Base-by-base conservation (phyloP, 1,140 invertebrate species). In the Drosophila varians region DNA sequence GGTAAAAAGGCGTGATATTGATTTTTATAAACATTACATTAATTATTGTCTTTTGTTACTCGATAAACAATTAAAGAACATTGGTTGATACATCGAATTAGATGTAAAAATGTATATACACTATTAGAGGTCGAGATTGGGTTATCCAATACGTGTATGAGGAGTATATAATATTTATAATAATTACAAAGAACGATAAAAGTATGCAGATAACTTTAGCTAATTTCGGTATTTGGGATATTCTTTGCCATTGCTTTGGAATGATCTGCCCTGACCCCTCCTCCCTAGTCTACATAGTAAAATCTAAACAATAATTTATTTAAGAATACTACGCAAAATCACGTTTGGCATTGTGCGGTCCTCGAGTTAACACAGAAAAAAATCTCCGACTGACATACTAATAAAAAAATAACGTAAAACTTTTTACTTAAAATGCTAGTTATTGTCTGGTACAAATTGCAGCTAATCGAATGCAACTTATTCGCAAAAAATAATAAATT, bases 1-100 rank as follows among this genome's bases (percentile, higher is more conserved):
- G 64, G 25, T 71, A 71, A 26, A 18, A 34, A 1, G 4, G 1
- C 7, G 0, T 26, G 18, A 12, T 43, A 4, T 42, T 36, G 23
- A 19, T 73, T 74, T 74, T 76, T 76, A 75, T 34, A 84, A 84
- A 86, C 75, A 60, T 76, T 80, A 66, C 60, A 53, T 73, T 84
- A 62, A 77, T 86, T 86, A 86, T 86, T 86, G 80, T 86, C 80
- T 43, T 76, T 87, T 73, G 72, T 86, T 86, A 84, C 45, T 46
- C 42, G 66, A 65, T 80, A 21, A 86, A 82, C 38, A 58, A 74
- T 78, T 66, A 80, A 73, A 73, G 65, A 69, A 56, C 64, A 42
- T 69, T 51, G 61, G 40, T 19, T 38, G 49, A 68, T 69, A 69
- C 49, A 69, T 64, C 64, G 7, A 68, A 42, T 14, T 69, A 42